Conservation (phyloP, 2,797 vertebrate genomes). For the Sylvilagus floridanus region DNA sequence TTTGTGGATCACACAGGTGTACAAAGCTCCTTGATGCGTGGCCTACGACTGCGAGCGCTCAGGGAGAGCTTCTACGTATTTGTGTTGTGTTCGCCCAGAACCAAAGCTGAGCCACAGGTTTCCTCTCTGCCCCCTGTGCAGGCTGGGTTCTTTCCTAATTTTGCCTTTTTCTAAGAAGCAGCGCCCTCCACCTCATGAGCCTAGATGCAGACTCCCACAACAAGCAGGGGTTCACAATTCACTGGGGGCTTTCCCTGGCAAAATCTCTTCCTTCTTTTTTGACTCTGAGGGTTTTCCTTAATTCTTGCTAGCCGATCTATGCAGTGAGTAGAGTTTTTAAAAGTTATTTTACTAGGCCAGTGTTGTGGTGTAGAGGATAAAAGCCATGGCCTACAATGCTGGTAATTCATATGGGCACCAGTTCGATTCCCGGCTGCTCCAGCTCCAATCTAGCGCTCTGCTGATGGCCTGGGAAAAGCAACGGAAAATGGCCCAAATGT, state of each 20-base stretch:
- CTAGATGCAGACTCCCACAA: not conserved
- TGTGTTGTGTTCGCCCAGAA: not conserved
- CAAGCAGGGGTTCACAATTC: not conserved
- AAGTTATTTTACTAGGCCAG: too few relatives aligned
- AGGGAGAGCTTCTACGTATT: not conserved
- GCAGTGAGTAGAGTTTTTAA: not conserved
- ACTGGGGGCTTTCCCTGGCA: not conserved
- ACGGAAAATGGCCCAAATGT: too few relatives aligned
- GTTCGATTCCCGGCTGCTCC: too few relatives aligned
- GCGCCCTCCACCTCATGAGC: not conserved
- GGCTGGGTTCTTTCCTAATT: not conserved
- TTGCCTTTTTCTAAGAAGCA: not conserved
- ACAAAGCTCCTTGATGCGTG: not conserved
- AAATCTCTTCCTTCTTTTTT: constrained; percentile 25
- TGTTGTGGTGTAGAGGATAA: too few relatives aligned
- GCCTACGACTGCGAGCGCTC: not conserved
- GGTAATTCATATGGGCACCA: too few relatives aligned
- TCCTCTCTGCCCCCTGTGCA: not conserved
- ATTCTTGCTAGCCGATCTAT: not conserved
- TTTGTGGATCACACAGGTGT: not conserved
- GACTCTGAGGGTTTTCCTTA: not conserved
- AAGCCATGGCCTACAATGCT: too few relatives aligned
- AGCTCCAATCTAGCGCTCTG: too few relatives aligned
- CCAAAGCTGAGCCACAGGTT: not conserved
- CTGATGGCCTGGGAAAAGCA: too few relatives aligned